These are phyloP conservation scores for Herpailurus yagouaroundi DNA, from an alignment of 2,113 vertebrate genomes.

Conservation along the genomic window DNA sequence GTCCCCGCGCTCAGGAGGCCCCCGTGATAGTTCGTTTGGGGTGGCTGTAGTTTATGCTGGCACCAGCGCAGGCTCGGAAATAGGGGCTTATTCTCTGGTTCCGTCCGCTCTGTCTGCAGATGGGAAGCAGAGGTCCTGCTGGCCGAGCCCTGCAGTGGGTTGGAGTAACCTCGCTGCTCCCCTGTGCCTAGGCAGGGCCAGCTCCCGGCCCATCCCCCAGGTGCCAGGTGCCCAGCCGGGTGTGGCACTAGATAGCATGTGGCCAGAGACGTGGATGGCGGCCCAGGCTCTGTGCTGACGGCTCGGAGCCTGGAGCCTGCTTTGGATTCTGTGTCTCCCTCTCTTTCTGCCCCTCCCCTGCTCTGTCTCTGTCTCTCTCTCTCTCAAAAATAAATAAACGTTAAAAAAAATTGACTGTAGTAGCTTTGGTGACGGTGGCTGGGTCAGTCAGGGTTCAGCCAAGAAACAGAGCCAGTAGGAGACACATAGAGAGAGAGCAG, in stretches of 20 bases:
- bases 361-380: too few species aligned
- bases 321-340: too few species aligned
- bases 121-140: neutral
- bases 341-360: too few species aligned
- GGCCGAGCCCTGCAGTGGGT: neutral
- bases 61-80: neutral
- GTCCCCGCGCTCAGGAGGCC: accelerated
- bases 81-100: accelerated
- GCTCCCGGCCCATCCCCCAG: neutral
- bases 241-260: accelerated
- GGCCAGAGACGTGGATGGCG: neutral
- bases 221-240: neutral
- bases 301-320: too few species aligned
- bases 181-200: accelerated
- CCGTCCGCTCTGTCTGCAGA: accelerated
- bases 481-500: neutral
- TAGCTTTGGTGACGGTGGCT: neutral
- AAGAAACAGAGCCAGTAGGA: neutral
- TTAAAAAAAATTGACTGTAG: neutral
- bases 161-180: neutral
- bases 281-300: too few species aligned
- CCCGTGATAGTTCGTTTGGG: neutral
- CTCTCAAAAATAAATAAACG: too few species aligned
- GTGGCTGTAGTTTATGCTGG: neutral
- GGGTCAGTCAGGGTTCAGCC: neutral